Evolutionary conservation across 2,888 invertebrate species (phyloP), one percentile per base, ranked within the genome.

Genomic region (Acanthococcus lagerstroemiae): DNA sequence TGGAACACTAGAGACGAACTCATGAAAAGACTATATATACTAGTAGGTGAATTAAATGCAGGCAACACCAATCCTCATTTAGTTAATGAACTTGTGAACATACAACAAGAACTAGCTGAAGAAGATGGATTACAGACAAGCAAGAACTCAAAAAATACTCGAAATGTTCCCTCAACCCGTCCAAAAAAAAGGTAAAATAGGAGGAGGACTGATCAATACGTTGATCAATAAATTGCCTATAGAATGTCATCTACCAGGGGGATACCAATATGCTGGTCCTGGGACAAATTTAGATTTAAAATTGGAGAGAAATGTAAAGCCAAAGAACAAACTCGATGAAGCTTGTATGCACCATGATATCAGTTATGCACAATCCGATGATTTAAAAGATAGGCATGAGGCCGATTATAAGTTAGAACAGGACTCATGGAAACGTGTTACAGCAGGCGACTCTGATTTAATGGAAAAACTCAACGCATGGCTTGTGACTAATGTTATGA

Each of bases 311-410:
- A n/a, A n/a, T n/a, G n/a, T n/a, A n/a, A n/a, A n/a, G n/a, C n/a
- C n/a, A n/a, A n/a, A n/a, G n/a, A n/a, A n/a, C n/a, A n/a, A n/a
- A n/a, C n/a, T n/a, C n/a, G n/a, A 4, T 45, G 27, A 55, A 19
- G 55, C 55, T 17, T 25, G n/a, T 19, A 55, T 55, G 55, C 12
- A 72, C 17, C 74, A 74, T 69, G 74, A 75, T 69, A 74, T 74
- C 50, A 72, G 72, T 3, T 75, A 75, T 46, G 65, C 67, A n/a
- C 44, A 68, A 19, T 67, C 68, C 65, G 69, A 66, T 9, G 61
- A 69, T 27, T 21, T 69, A 12, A 55, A 26, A 22, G 63, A 55
- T 12, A 55, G 70, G n/a, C 46, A 61, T 50, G 45, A 30, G 24
- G 70, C 69, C 4, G 68, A 69, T 22, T 45, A 44, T 27, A 25